Conservation (phyloP, 92 coral and sea anemone genomes). For the Porites lobata region DNA sequence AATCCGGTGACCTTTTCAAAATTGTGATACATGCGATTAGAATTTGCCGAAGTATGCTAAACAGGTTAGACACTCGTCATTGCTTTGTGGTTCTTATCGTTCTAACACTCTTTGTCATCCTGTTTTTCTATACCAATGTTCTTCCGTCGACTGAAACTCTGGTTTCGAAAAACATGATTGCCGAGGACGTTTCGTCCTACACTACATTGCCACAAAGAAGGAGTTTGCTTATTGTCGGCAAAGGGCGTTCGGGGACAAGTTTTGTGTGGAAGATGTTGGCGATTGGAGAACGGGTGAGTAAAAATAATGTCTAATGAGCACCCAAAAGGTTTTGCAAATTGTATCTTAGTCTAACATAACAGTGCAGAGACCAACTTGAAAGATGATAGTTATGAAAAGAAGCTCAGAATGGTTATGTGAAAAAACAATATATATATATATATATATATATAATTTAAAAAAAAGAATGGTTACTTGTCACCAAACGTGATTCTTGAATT, state of each 20-base stretch:
- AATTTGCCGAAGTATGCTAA: background rate
- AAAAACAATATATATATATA: too few species aligned
- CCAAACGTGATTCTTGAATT: too few species aligned
- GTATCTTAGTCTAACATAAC: background rate
- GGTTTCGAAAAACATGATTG: slow-evolving; percentile 7
- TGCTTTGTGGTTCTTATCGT: background rate
- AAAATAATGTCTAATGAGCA: background rate
- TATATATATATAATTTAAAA: too few species aligned
- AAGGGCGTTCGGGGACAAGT: slow-evolving; percentile 49
- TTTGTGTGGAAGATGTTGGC: slow-evolving; percentile 44
- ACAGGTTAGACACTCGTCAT: background rate
- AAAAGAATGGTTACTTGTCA: too few species aligned
- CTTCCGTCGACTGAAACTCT: background rate
- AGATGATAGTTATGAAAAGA: background rate
- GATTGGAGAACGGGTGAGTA: slow-evolving; percentile 28
- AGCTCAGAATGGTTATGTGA: background rate
- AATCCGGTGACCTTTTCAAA: background rate
- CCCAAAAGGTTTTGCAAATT: background rate
- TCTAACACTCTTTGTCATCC: background rate
- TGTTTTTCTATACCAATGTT: background rate
- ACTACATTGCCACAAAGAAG: background rate
- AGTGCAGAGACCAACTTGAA: background rate
- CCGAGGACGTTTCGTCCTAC: background rate
- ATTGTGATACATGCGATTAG: background rate
- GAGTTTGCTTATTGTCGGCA: slow-evolving; percentile 44